Evolutionary conservation across 2,113 vertebrate species (phyloP).

Genomic region (Xiphias gladius): DNA sequence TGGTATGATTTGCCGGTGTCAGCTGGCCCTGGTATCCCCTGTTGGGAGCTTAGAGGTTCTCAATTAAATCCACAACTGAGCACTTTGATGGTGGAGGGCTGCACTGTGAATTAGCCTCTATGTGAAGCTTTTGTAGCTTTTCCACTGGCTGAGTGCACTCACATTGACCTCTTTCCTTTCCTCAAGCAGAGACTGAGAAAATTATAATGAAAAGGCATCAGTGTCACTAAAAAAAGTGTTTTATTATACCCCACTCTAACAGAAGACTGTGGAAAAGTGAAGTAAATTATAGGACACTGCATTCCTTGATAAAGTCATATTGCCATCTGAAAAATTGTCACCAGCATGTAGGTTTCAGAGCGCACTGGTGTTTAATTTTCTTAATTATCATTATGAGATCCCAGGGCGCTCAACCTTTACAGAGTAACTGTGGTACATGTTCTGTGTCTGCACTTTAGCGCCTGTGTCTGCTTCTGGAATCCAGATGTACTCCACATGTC

Average conservation of each 20-base stretch:
- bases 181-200: constrained; percentile 57
- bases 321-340: constrained; percentile 20
- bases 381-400: constrained; percentile 17
- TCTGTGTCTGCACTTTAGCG: not conserved
- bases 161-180: constrained; percentile 65
- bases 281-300: constrained; percentile 25
- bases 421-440: not conserved
- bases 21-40: constrained; percentile 71
- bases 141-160: constrained; percentile 74
- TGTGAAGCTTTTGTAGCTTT: constrained; percentile 68
- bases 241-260: constrained; percentile 36
- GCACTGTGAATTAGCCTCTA: constrained; percentile 69
- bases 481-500: not conserved
- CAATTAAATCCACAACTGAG: constrained; percentile 77
- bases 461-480: not conserved
- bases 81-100: constrained; percentile 71
- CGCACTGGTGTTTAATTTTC: not conserved
- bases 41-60: constrained; percentile 72
- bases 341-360: not conserved
- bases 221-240: constrained; percentile 31
- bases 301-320: constrained; percentile 27
- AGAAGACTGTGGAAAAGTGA: constrained; percentile 7
- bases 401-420: not conserved
- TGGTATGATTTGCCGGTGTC: constrained; percentile 69
- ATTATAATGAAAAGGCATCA: constrained; percentile 52